phyloP scores from a whole-genome alignment of 2,797 vertebrate species.

The Prionace glauca region DNA sequence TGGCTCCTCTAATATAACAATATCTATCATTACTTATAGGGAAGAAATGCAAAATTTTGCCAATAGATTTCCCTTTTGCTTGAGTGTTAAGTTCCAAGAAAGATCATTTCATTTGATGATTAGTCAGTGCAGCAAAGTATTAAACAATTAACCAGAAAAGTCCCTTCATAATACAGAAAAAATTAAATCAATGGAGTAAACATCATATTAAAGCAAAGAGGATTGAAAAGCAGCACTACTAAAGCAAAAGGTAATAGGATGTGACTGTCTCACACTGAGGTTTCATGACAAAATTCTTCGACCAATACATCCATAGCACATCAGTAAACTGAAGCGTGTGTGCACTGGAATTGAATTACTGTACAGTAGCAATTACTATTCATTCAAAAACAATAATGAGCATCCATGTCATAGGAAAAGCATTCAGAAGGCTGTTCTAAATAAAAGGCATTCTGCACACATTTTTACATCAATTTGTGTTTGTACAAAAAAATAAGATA shows the following conservation, averaged over 20 bases:
- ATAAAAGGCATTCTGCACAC: background rate
- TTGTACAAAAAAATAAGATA: background rate
- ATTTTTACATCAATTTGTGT: constrained; percentile 18
- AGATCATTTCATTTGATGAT: background rate
- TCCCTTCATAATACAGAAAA: background rate
- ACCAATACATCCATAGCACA: constrained; percentile 68
- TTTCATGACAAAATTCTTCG: constrained; percentile 74
- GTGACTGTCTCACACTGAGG: constrained; percentile 63
- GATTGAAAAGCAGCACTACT: constrained; percentile 45
- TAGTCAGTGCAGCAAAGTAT: background rate
- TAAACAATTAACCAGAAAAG: background rate
- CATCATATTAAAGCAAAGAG: constrained; percentile 61
- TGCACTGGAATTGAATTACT: constrained; percentile 80
- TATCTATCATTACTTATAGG: no score
- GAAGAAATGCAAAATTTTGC: background rate
- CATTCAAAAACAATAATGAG: constrained; percentile 62
- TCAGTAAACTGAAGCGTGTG: constrained; percentile 66
- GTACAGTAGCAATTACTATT: constrained; percentile 75
- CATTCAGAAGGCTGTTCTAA: background rate
- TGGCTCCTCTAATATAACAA: background rate
- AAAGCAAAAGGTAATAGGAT: constrained; percentile 50
- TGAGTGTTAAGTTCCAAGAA: no score
- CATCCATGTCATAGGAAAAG: constrained; percentile 48
- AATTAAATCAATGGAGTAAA: constrained; percentile 38
- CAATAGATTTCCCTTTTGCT: background rate